Percentiles rank a stretch among this genome's conserved stretches.
Conservation (phyloP, 2,113 vertebrate genomes). For the Ramphastos sulfuratus region DNA sequence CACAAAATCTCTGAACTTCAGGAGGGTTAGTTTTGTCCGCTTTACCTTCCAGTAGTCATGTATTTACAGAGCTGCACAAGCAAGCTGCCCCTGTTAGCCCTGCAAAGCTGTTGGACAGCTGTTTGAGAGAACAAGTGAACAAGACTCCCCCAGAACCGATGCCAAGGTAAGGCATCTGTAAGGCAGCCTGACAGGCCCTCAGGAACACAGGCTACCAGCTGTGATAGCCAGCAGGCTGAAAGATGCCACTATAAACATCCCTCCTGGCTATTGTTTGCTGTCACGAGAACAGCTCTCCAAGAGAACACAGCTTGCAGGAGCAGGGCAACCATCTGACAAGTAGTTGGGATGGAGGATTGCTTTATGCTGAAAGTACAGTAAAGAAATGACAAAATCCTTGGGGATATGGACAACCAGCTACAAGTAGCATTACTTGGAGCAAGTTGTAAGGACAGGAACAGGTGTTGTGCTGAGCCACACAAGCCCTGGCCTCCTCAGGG, state of each 20-base stretch:
- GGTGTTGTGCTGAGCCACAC: conserved; percentile 30
- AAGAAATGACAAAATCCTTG: not conserved
- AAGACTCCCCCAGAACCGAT: not conserved
- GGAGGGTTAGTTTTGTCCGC: not conserved
- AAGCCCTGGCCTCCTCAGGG: conserved; percentile 38
- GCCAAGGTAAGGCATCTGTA: no score
- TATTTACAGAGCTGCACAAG: not conserved
- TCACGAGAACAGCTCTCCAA: not conserved
- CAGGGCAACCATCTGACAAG: not conserved
- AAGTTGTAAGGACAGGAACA: not conserved
- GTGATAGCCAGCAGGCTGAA: not conserved
- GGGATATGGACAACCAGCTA: not conserved
- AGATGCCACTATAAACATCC: not conserved
- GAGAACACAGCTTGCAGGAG: not conserved
- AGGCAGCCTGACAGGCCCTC: not conserved
- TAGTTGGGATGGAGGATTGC: not conserved
- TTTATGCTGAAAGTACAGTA: not conserved
- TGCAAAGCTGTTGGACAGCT: not conserved
- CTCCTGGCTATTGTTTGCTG: not conserved
- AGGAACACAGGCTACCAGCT: not conserved
- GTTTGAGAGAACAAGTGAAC: no score
- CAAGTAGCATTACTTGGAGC: accelerated
- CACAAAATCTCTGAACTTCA: not conserved
- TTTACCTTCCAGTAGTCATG: not conserved
- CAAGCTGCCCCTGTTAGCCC: not conserved